Base-by-base conservation (phyloP, 2,888 invertebrate species). In the Cosmopolites sordidus region DNA sequence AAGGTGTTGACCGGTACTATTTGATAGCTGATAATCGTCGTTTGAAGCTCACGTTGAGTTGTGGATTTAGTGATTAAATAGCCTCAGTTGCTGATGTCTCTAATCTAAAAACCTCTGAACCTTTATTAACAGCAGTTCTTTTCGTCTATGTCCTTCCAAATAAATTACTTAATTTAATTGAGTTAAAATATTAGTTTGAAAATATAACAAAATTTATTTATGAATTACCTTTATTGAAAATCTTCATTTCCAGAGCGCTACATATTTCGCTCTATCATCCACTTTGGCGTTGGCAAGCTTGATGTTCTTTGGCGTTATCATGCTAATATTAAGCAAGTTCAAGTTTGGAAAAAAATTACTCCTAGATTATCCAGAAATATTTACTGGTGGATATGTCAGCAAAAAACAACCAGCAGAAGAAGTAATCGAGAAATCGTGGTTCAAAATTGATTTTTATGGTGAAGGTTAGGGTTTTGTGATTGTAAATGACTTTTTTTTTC, bases 371-470 rank as follows among this genome's bases (percentile, higher is more conserved):
- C 56, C 58, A 12, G 30, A 52, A 40, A 5, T 41, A 8, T 66
- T 65, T 49, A 62, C 57, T 45, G 47, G 11, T 11, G 94, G 95
- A 0, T 63, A 78, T 9, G 79, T 85, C 43, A 82, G 83, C 8
- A 81, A 78, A 48, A 80, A 83, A 51, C 89, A 83, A 0, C 89
- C 89, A 0, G 72, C 77, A 1, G 80, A 80, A 27, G 79, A 79
- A 41, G 73, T 75, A 1, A 79, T 83, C 71, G 77, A 85, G 46
- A 79, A 79, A 9, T 74, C 81, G 0, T 72, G 74, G 15, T 92
- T 92, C 65, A 72, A 72, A 1, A 76, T 92, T 56, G 84, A 82
- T 22, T 79, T 95, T 63, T 76, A 82, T 59, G 93, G 89, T 0
- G 74, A 79, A 58, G 96, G 57, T 54, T n/a, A n/a, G n/a, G n/a